Evolutionary conservation across 2,113 vertebrate species (phyloP).

Genomic region (Calonectris borealis): DNA sequence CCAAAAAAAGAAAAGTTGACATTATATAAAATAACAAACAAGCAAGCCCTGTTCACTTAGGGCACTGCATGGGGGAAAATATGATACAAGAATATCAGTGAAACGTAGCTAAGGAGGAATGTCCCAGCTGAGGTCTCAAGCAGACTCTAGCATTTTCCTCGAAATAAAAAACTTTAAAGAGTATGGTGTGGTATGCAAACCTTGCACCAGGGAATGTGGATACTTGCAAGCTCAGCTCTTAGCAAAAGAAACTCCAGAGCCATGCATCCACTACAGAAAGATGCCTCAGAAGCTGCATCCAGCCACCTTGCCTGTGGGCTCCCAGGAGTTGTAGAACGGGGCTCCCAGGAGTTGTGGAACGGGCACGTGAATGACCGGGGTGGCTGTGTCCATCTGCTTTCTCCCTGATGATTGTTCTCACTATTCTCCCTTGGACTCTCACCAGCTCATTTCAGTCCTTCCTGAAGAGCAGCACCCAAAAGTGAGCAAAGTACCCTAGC

Average conservation of each 20-base stretch:
- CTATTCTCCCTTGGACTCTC: neutral
- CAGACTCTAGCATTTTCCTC: neutral
- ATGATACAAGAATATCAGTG: fast-evolving
- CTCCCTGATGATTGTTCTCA: neutral
- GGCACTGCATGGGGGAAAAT: neutral
- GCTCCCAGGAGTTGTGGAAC: neutral
- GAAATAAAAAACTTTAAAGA: neutral
- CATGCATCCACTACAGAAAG: neutral
- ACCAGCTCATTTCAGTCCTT: neutral
- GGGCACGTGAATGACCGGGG: neutral
- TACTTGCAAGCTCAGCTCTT: neutral
- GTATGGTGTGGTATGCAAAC: neutral
- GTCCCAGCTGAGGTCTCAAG: neutral
- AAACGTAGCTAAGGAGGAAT: neutral
- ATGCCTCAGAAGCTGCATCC: neutral
- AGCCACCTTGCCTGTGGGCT: neutral
- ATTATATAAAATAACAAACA: neutral
- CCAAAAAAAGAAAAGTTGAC: neutral
- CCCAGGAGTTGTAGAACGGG: neutral
- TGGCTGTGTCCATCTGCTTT: neutral
- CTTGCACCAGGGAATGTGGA: neutral
- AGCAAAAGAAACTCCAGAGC: neutral
- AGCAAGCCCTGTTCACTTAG: neutral
- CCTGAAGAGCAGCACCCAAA: neutral
- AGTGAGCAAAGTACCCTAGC: neutral